Base-by-base conservation (phyloP, 2,113 vertebrate genomes). In the Pseudorhombus dupliciocellatus region DNA sequence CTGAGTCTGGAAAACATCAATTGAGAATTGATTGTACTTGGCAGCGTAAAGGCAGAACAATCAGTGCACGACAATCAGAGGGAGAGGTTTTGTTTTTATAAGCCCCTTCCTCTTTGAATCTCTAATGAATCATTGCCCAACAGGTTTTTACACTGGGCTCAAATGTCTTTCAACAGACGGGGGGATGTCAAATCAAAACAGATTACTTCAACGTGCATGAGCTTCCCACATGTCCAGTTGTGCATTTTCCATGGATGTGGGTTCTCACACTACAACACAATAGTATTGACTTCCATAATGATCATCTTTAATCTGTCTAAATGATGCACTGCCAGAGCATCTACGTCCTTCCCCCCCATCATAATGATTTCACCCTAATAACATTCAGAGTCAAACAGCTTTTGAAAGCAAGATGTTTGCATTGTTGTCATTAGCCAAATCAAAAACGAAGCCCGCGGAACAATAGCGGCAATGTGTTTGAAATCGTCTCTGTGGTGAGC, bases 341-440 rank as follows among this genome's bases (percentile, higher is more conserved):
- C 64, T 73, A 71, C 53, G 67, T 73, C 76, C 73, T 68, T 68
- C 24, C 62, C 60, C 58, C 61, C 40, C 31, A 1, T 70, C 40
- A 61, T 59, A 66, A 71, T 82, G 67, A 80, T 84, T 83, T 82
- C 63, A 56, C 57, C 46, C 60, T 72, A 81, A 87, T 84, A 69
- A 81, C 66, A 59, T 79, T 89, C 53, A 58, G 28, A 69, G 69
- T 75, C 57, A 55, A 87, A 68, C 65, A 59, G 65, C 70, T 80
- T 85, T 90, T 70, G 66, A 87, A 80, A 80, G n/a, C 72, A 81
- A 82, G 67, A 80, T 59, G 56, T 70, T 63, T 48, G 26, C 51
- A 67, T 81, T 83, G 80, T 80, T 78, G 68, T 77, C 55, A 66
- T 66, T 73, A 70, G 53, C 70, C 66, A 67, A 85, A 79, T 80